A percentile compares a stretch with the other conserved stretches of the same genome.
phyloP scores from a whole-genome alignment of 2,797 vertebrate genomes.

The Nothura maculosa region DNA sequence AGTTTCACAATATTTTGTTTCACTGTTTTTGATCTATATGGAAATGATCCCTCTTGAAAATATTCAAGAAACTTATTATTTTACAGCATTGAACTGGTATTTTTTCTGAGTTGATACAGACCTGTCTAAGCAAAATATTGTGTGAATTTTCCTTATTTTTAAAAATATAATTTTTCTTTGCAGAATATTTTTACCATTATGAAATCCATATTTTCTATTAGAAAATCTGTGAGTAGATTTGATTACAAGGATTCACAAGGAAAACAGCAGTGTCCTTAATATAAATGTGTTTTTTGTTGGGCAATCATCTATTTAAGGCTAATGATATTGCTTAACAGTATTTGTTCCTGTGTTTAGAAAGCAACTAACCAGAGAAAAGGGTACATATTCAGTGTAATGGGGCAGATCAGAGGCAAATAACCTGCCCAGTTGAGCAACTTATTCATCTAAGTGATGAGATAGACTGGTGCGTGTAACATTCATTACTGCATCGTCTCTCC shows the following conservation, averaged over 20 bases:
- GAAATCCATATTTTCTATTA: background rate
- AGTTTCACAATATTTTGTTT: background rate
- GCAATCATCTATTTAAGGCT: constrained; percentile 9
- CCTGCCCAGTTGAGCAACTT: background rate
- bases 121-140: background rate
- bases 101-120: background rate
- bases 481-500: background rate
- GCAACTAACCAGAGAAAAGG: constrained; percentile 13
- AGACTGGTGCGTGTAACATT: background rate
- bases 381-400: background rate
- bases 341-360: constrained; percentile 31
- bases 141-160: background rate
- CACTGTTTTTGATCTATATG: background rate
- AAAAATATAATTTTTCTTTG: background rate
- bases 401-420: background rate
- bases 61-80: background rate
- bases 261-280: background rate
- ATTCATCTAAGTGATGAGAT: constrained; percentile 5
- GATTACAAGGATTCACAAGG: background rate
- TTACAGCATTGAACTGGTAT: background rate
- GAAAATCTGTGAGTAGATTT: background rate
- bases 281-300: background rate
- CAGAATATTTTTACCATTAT: background rate
- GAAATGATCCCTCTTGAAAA: background rate
- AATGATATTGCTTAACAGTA: background rate